Conservation (phyloP, 2,113 vertebrate species). For the Cyanoderma ruficeps region DNA sequence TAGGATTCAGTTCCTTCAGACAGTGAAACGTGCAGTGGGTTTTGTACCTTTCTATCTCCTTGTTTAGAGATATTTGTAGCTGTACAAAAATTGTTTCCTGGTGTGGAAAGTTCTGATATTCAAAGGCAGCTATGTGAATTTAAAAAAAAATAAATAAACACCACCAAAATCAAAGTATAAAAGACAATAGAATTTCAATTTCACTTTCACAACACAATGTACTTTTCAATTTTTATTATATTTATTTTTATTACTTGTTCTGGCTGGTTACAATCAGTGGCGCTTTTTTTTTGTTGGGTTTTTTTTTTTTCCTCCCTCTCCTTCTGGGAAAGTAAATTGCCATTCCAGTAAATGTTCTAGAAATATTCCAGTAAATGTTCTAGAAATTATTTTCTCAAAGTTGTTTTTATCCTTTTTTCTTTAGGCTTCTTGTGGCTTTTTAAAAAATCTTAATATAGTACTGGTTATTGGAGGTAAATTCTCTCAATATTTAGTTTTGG, state of each 20-base stretch:
- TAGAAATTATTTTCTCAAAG: background rate
- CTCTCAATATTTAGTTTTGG: background rate
- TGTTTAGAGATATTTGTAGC: background rate
- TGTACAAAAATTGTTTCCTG: background rate
- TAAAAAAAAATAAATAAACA: background rate
- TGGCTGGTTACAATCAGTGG: background rate
- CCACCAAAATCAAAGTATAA: background rate
- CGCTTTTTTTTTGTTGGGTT: rapidly evolving
- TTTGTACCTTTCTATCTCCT: background rate
- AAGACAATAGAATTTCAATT: background rate
- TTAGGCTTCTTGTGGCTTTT: background rate
- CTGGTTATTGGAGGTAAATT: background rate
- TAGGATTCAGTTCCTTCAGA: background rate
- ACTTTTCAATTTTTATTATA: background rate
- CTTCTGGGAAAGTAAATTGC: background rate
- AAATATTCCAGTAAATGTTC: background rate
- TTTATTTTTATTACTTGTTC: no score
- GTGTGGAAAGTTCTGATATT: background rate
- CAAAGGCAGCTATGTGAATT: background rate
- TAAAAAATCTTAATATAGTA: background rate
- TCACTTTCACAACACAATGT: background rate
- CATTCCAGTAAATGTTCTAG: background rate
- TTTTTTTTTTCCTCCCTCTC: background rate
- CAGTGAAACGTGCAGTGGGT: background rate
- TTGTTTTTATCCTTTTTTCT: background rate